Evolutionary conservation across 2,888 invertebrate species (phyloP).

Genomic region (Caenorhabditis sp.): DNA sequence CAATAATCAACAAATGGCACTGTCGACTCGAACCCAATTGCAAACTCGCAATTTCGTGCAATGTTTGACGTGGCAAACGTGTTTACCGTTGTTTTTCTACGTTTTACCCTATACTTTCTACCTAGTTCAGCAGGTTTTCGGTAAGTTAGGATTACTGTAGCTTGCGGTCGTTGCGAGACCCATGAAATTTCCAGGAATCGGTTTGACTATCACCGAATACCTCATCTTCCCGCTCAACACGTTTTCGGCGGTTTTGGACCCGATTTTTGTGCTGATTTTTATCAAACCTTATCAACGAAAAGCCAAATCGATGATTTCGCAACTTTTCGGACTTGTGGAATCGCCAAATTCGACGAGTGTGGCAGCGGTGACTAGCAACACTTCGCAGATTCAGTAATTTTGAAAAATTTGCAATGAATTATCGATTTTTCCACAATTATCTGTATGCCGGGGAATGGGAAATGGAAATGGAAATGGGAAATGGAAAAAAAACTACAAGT

Average conservation of each 20-base stretch:
- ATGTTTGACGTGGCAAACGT: slow-evolving; percentile 49
- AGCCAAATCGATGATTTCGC: slow-evolving; percentile 30
- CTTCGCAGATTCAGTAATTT: slow-evolving; percentile 18
- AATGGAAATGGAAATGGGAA: too few species aligned
- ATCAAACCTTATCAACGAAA: slow-evolving; percentile 44
- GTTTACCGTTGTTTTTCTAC: slow-evolving; percentile 51
- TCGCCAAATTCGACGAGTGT: background rate
- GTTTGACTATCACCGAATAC: slow-evolving; percentile 34
- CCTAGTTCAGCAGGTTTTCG: slow-evolving; percentile 33
- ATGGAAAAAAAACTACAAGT: too few species aligned
- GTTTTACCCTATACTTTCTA: slow-evolving; percentile 39
- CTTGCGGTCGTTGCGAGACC: too few species aligned
- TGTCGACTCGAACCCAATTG: slow-evolving; percentile 32
- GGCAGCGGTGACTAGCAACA: slow-evolving; percentile 27
- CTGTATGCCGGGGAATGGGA: too few species aligned
- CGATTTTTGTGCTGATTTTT: slow-evolving; percentile 34
- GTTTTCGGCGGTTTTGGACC: slow-evolving; percentile 32
- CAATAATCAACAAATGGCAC: slow-evolving; percentile 20
- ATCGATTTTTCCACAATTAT: too few species aligned
- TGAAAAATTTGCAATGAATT: background rate
- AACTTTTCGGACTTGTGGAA: background rate
- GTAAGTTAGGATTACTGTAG: too few species aligned
- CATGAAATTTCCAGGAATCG: slow-evolving; percentile 34
- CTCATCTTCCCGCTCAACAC: slow-evolving; percentile 50
- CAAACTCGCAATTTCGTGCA: slow-evolving; percentile 47